Conservation (phyloP, 2,797 vertebrate species). For the Taenioides sp. region DNA sequence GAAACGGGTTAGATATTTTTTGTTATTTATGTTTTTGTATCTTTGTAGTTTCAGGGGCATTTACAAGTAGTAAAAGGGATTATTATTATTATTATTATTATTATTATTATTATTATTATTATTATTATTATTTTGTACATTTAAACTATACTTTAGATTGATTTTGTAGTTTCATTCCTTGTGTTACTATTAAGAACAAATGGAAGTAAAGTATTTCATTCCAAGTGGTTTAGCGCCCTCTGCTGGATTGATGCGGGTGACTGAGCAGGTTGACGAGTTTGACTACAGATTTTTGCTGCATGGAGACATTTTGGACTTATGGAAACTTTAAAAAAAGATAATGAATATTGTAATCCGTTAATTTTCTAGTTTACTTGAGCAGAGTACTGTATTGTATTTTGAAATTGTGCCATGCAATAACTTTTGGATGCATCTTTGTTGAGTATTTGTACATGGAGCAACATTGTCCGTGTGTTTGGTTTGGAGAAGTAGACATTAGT, state of each 20-base stretch:
- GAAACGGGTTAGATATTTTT: constrained; percentile 1
- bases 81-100: not conserved
- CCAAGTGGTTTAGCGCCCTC: constrained; percentile 26
- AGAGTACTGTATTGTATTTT: not conserved
- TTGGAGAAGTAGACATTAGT: no score
- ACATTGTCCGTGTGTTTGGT: no score
- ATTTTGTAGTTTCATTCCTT: not conserved
- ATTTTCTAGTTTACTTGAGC: not conserved
- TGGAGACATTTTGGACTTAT: not conserved
- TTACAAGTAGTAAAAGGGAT: constrained; percentile 27
- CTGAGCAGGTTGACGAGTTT: not conserved
- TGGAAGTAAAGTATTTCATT: not conserved
- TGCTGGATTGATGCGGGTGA: constrained; percentile 18
- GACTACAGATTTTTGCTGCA: not conserved
- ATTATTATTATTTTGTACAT: not conserved
- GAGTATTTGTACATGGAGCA: not conserved
- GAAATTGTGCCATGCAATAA: constrained; percentile 6
- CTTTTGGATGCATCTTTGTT: not conserved
- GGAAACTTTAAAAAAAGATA: not conserved
- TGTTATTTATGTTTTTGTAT: constrained; percentile 25
- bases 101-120: constrained; percentile 2
- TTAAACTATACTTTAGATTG: constrained; percentile 10
- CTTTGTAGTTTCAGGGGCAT: constrained; percentile 3
- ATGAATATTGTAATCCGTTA: not conserved
- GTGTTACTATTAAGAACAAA: not conserved